phyloP scores from a whole-genome alignment of 37 sponge, comb jelly and placozoan genomes.

The Geodia barretti region DNA sequence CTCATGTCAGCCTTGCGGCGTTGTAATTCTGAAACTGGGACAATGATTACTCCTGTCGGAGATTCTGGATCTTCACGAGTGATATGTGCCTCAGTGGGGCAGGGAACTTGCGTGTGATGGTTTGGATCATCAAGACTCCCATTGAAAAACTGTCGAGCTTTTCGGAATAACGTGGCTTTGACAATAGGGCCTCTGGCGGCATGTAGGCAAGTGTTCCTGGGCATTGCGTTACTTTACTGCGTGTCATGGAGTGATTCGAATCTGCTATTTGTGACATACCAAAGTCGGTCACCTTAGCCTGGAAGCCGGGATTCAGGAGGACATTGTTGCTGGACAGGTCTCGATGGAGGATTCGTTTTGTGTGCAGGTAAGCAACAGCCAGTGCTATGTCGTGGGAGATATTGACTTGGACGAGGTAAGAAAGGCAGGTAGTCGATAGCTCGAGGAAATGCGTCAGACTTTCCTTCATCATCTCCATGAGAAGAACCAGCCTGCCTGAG shows the following conservation, averaged over 20 bases:
- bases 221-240: not conserved
- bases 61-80: not conserved
- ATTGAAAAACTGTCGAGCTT: constrained; percentile 47
- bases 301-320: constrained; percentile 3
- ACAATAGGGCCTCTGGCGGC: constrained; percentile 47
- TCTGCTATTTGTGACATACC: constrained; percentile 27
- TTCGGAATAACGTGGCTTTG: constrained; percentile 6
- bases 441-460: constrained; percentile 41
- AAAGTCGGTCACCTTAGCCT: constrained; percentile 54
- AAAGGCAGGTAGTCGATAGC: not conserved
- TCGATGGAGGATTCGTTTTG: constrained; percentile 30
- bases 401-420: constrained; percentile 14
- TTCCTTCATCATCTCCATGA: constrained; percentile 66
- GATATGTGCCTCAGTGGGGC: constrained; percentile 9
- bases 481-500: not conserved
- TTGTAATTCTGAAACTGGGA: constrained; percentile 30
- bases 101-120: constrained; percentile 31
- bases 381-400: constrained; percentile 20
- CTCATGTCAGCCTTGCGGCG: constrained; percentile 13
- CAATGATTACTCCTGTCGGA: not conserved
- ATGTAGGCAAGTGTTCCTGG: constrained; percentile 53
- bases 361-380: constrained; percentile 33
- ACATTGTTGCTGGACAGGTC: constrained; percentile 51
- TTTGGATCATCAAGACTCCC: constrained; percentile 37
- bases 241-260: not conserved